Evolutionary conservation across 2,888 invertebrate genomes (phyloP), one percentile per base, ranked within the genome.

Genomic region (Ichneumoninae sp.): DNA sequence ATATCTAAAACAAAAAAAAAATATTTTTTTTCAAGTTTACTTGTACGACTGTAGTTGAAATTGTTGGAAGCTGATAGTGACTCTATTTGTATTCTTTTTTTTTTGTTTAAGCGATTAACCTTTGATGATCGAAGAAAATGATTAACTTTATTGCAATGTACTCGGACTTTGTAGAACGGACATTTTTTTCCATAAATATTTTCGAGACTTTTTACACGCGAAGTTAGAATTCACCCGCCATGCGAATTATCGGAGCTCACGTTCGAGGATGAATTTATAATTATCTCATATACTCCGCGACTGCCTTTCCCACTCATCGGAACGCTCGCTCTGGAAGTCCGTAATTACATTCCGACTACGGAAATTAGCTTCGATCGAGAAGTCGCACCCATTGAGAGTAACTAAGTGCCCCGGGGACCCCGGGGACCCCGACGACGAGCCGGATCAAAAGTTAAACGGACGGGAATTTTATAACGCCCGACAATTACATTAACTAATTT

Each of bases 341-440:
- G 83, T 85, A 85, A 85, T 85, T 85, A 76, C 79, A 85, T 83
- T 85, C 80, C 85, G 63, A 33, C 60, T 44, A 52, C 83, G 85
- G 79, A 83, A 85, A 85, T 83, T 80, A 76, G 76, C 26, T 85
- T 74, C 83, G 80, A 85, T 80, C 79, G 80, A 73, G 70, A 50
- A 50, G 19, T 60, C 68, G 66, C 40, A 36, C 57, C 1, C 70
- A 40, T 81, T 60, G 81, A 78, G 74, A 70, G 70, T 77, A 40
- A 57, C 68, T 65, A 63, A 78, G 84, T 66, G 47, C 77, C 30
- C 47, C 73, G 30, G 19, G 60, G 63, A 54, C 77, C 30, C 47
- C 73, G 30, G 19, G 60, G 63, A 54, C 13, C 60, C 22, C n/a
- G 52, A 10, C 57, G 16, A 26, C 5, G 19, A 63, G 57, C 13